Evolutionary conservation across 2,113 vertebrate species (phyloP).

Genomic region (Phrynocephalus versicolor): DNA sequence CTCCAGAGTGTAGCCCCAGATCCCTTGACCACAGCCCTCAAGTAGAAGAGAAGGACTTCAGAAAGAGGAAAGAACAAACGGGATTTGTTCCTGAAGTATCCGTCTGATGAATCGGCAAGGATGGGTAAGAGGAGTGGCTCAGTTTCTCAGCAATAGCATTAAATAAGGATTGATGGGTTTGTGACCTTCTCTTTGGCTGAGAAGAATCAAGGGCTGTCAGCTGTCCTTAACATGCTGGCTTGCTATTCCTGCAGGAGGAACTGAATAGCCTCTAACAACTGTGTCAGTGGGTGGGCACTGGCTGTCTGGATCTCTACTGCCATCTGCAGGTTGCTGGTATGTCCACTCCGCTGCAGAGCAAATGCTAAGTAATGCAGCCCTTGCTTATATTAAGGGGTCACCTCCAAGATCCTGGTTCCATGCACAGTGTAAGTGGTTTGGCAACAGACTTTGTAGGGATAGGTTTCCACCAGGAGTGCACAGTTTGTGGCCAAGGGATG

Average conservation of each 20-base stretch:
- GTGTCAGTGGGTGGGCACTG: background rate
- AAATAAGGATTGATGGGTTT: no score
- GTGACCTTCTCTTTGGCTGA: background rate
- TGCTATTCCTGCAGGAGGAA: background rate
- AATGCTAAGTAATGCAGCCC: background rate
- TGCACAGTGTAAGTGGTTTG: slow-evolving; percentile 24
- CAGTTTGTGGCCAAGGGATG: background rate
- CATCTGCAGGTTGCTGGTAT: background rate
- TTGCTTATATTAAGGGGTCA: background rate
- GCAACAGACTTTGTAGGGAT: slow-evolving; percentile 4
- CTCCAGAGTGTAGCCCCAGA: background rate
- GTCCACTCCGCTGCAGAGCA: background rate
- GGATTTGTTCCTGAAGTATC: background rate
- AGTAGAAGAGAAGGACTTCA: background rate
- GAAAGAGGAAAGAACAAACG: no score
- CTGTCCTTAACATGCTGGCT: background rate
- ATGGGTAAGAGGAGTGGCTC: background rate
- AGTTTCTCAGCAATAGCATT: background rate
- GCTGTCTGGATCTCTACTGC: background rate
- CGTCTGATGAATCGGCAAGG: background rate
- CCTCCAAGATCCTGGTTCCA: background rate
- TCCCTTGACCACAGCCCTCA: background rate
- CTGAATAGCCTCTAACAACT: background rate
- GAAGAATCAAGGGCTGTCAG: background rate
- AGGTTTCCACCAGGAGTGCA: background rate